Evolutionary conservation across 1,140 invertebrate genomes (phyloP), one percentile per base, ranked within the genome.

Genomic region (Rhynchophorus ferrugineus): DNA sequence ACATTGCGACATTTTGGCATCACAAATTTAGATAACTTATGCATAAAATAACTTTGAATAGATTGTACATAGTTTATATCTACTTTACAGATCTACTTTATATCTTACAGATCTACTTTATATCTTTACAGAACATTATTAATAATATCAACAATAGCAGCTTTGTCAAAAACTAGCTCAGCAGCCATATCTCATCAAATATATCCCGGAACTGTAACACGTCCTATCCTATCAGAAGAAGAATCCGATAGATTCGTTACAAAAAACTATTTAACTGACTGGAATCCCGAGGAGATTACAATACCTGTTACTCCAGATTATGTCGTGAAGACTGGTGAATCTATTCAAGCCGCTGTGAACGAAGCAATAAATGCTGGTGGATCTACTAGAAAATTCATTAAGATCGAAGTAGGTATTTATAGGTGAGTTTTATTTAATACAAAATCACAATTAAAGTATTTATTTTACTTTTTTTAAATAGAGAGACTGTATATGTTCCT

Each of bases 401-500:
- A 29, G 11, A 29, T 29, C 11, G 24, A 29, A 29, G 24, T 11
- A 6, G 24, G 24, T 6, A 11, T 29, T 29, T 29, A 29, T 29
- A 29, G 5, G 24, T 29, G 24, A 29, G 24, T n/a, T n/a, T n/a
- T n/a, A n/a, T n/a, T n/a, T n/a, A n/a, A n/a, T 29, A 29, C 5
- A 29, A 29, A 5, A 29, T 29, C 11, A 29, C 5, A 29, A 29
- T 29, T 29, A 11, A 6, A 29, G 24, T 29, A 29, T 29, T 29
- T 29, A 6, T 29, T 6, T 5, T 29, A 29, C 24, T 29, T 29
- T 29, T 29, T 13, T 8, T 34, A 13, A 14, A 36, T 18, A 47
- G 44, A 14, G 13, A 49, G 24, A 49, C 46, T 13, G 34, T 48
- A 22, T 48, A 48, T 19, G 24, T 48, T 20, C 16, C 11, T 19